Evolutionary conservation across 1,140 invertebrate genomes (phyloP), one percentile per base, ranked within the genome.

Genomic region (Lethrus apterus): DNA sequence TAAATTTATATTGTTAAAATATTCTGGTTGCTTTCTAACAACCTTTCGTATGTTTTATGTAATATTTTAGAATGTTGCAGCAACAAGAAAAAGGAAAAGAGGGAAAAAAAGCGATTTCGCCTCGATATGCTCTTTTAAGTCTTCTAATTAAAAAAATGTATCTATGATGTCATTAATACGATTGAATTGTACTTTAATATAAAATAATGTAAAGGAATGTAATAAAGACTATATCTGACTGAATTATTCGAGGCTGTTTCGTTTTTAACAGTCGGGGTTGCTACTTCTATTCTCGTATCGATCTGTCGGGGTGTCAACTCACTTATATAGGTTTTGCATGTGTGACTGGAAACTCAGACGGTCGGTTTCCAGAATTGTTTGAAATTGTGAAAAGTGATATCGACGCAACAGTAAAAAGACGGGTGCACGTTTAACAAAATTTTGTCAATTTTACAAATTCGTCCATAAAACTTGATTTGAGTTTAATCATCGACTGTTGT

Each of bases 171-270:
- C 11, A 36, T 36, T 36, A 36, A 8, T 36, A 20, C 34, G 34
- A 36, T 36, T n/a, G n/a, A n/a, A n/a, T n/a, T n/a, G n/a, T n/a
- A n/a, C 34, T 36, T 36, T 36, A 7, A 36, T 18, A 36, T 14
- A 7, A 36, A 2, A 13, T 36, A 14, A 13, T 15, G 38, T 41
- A 41, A 23, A 15, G 10, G 20, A 10, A 23, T 15, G 21, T 23
- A 21, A 26, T 26, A 23, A 23, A 41, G 4, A 11, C 19, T 23
- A 14, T 41, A 23, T 23, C 18, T 26, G 3, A 26, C 38, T 23
- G 38, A 11, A 17, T 18, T 33, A 34, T 30, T 33, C 30, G 26
- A 34, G 13, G 20, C 24, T 42, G 38, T 23, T 23, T 24, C 38
- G 20, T 29, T 42, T 23, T 23, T 42, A 42, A 42, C 26, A 23